Base-by-base conservation (phyloP, 2,113 vertebrate species). In the Cricetomys ansorgei region DNA sequence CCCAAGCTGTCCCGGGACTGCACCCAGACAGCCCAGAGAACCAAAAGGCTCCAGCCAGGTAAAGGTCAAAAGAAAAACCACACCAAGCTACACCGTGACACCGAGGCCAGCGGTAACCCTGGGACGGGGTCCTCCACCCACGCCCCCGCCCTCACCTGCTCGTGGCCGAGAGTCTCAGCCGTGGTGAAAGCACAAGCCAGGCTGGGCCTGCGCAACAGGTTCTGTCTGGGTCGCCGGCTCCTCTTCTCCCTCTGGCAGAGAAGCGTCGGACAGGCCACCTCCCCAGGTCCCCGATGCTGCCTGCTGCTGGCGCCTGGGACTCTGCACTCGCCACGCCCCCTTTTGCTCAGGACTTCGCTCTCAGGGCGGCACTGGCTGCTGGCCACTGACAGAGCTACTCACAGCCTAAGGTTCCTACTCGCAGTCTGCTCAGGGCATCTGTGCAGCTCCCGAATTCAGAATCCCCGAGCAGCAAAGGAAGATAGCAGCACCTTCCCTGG, bases 261-360 rank as follows among this genome's bases (percentile, higher is more conserved):
- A 19, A 11, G 43, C 1, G 5, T 34, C 31, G 0, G 17, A 43
- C 64, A 29, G 23, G 43, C 62, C 9, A 29, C 11, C 6, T 50
- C 21, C 31, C 16, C 48, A 2, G 45, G 40, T 45, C 48, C 9
- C 75, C 27, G 29, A 31, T 29, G 6, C 16, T 3, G 1, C 16
- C 45, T 10, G 31, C 48, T 53, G 48, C 17, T 0, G 45, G 16
- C 40, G 1, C 91, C 1, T n/a, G n/a, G 12, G 0, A 29, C 72
- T 37, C 13, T 2, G 55, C 55, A 0, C n/a, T 64, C 75, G 64
- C 31, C 17, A 3, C n/a, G n/a, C n/a, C n/a, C n/a, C n/a, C 0
- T 6, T 1, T 40, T 57, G 15, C 1, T 55, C 70, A 1, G 19
- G 69, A 59, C 48, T 72, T 53, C 72, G 72, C 84, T 85, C 50